phyloP scores from a whole-genome alignment of 1,140 invertebrate genomes.

The Temnothorax curvispinosus region DNA sequence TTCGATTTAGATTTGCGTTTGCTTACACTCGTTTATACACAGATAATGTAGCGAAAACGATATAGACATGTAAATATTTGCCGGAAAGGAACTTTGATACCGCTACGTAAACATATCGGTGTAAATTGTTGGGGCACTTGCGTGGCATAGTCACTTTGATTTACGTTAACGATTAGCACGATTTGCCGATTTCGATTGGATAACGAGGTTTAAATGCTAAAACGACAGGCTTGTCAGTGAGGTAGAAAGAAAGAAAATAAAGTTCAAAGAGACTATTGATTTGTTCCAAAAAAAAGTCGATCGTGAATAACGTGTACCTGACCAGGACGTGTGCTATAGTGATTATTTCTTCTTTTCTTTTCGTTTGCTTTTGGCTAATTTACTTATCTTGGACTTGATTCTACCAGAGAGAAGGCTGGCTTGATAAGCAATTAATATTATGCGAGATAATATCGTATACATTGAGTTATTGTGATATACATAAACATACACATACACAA shows the following conservation, averaged over 20 bases:
- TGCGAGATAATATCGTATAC: constrained; percentile 61
- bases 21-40: constrained; percentile 60
- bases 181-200: background rate
- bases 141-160: constrained; percentile 67
- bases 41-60: constrained; percentile 41
- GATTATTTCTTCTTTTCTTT: background rate
- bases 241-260: background rate
- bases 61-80: constrained; percentile 70
- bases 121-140: constrained; percentile 71
- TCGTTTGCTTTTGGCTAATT: constrained; percentile 23
- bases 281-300: constrained; percentile 40
- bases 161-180: constrained; percentile 34
- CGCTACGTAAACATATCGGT: constrained; percentile 33
- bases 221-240: background rate
- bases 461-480: constrained; percentile 71
- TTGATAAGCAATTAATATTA: constrained; percentile 56
- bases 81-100: constrained; percentile 57
- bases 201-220: background rate
- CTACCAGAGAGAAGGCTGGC: constrained; percentile 60
- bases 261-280: background rate
- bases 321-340: constrained; percentile 50
- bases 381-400: constrained; percentile 66
- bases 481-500: constrained; percentile 36
- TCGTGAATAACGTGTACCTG: constrained; percentile 67
- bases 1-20: constrained; percentile 53